Percentiles rank a stretch among this genome's conserved stretches.
Conservation (phyloP, 2,797 vertebrate species). For the Oreochromis mossambicus region DNA sequence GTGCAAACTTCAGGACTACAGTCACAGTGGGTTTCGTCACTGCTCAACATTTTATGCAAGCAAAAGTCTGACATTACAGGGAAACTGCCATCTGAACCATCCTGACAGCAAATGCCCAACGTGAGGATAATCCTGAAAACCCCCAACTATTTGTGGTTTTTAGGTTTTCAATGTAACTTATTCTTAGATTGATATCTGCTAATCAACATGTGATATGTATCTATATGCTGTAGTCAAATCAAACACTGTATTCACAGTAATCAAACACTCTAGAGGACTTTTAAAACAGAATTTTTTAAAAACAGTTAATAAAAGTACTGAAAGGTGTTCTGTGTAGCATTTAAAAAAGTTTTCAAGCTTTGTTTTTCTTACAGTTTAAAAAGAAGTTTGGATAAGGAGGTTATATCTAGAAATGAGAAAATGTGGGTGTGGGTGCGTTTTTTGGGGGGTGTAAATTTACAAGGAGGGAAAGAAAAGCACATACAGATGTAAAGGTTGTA, state of each 20-base stretch:
- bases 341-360: not conserved
- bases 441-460: not conserved
- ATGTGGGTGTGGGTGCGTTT: not conserved
- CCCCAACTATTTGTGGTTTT: not conserved
- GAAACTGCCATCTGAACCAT: constrained; percentile 14
- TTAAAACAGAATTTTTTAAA: not conserved
- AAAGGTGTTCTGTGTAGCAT: not conserved
- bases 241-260: not conserved
- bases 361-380: not conserved
- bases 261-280: not conserved
- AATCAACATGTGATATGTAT: not conserved
- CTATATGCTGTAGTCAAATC: not conserved
- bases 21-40: not conserved
- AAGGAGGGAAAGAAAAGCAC: not conserved
- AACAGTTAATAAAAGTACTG: not conserved
- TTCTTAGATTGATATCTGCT: not conserved
- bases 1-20: not conserved
- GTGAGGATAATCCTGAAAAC: not conserved
- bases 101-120: not conserved
- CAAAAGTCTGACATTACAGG: not conserved
- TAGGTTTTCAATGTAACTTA: not conserved
- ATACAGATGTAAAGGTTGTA: not conserved
- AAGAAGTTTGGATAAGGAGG: not conserved
- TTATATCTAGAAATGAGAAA: not conserved
- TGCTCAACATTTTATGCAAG: not conserved